Evolutionary conservation across 2,113 vertebrate genomes (phyloP), one percentile per base, ranked within the genome.

Genomic region (Garra rufa): DNA sequence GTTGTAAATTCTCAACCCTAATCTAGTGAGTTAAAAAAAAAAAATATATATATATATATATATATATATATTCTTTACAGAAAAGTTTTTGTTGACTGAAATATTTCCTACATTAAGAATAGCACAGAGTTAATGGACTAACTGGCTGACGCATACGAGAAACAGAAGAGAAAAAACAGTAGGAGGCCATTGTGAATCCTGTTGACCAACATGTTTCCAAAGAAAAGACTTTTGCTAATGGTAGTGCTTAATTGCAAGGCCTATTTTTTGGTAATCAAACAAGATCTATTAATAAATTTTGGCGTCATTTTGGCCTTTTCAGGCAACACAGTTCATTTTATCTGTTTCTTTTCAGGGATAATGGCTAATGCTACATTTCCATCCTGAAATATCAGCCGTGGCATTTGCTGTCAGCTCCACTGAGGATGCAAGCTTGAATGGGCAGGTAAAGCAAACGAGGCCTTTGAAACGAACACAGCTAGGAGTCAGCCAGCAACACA

Each of bases 371-470:
- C 38, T 81, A 69, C 70, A 74, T 65, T 48, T 76, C 52, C 69
- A 82, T 78, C 73, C 65, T 34, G n/a, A 76, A 59, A 76, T 44
- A 83, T 76, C 74, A 57, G 67, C 14, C 15, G 6, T 52, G 28
- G 52, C 41, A 44, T 44, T 41, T 52, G 52, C 50, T 57, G 75
- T 84, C 46, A 74, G 52, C 63, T 76, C 85, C 46, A 71, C 83
- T 76, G 43, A 89, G 79, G 85, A 86, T 84, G 26, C 70, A 38
- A 59, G 48, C 75, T 69, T 85, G 69, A 90, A 88, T 88, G 73
- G 8, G 46, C 83, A 85, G 83, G 81, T 75, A 86, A 83, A 77
- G 83, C 86, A 91, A 91, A 91, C 88, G 82, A 44, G 83, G 82
- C 77, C 59, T 87, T 84, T 84, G 86, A 82, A 83, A 55, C 86